A percentile compares a stretch with the other conserved stretches of the same genome.
phyloP scores from a whole-genome alignment of 2,113 vertebrate species.

The Labeo catla region DNA sequence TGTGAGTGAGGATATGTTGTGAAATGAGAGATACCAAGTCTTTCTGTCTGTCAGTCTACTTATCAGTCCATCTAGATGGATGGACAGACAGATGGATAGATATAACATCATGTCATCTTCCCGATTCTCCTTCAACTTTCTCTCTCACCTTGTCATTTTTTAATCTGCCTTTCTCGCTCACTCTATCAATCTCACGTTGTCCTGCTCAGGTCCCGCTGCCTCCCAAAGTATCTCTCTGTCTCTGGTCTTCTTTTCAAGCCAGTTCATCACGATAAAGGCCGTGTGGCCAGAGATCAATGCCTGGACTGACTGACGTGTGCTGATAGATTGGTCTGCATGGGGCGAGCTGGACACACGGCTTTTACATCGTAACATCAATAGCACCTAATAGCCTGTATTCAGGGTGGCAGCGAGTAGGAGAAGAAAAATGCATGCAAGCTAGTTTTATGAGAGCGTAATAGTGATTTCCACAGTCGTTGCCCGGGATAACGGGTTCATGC shows the following conservation, averaged over 20 bases:
- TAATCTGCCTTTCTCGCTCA: slow-evolving; percentile 17
- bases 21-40: neutral
- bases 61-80: slow-evolving; percentile 3
- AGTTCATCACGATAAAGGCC: slow-evolving; percentile 35
- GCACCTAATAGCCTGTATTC: slow-evolving; percentile 18
- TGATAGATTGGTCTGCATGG: slow-evolving; percentile 17
- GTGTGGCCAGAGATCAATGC: slow-evolving; percentile 18
- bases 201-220: slow-evolving; percentile 9
- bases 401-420: neutral
- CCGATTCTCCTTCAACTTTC: slow-evolving; percentile 19
- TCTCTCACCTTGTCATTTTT: slow-evolving; percentile 35
- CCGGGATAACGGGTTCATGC: neutral
- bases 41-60: neutral
- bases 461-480: neutral
- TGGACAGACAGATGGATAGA: neutral
- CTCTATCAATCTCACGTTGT: slow-evolving; percentile 23
- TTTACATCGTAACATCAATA: slow-evolving; percentile 12
- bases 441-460: neutral
- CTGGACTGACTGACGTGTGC: slow-evolving; percentile 24
- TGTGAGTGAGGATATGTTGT: neutral
- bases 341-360: neutral
- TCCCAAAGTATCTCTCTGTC: neutral
- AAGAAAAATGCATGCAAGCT: neutral
- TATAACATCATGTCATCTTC: neutral
- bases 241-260: neutral